A percentile compares a stretch with the other conserved stretches of the same genome.
Evolutionary conservation across 2,888 invertebrate genomes (phyloP).

Genomic region (Cantharis rustica): DNA sequence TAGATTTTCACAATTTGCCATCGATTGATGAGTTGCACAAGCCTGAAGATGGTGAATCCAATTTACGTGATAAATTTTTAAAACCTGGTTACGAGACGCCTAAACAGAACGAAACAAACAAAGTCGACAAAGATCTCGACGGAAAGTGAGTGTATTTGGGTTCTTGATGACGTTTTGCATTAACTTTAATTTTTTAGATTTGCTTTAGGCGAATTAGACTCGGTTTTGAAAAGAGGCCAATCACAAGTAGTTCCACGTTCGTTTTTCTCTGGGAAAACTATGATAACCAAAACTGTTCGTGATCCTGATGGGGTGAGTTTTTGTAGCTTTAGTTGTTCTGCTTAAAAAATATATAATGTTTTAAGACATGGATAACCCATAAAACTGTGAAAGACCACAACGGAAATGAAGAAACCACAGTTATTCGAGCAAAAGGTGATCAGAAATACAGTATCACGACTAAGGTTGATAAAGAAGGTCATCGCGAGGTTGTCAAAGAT

Average conservation of each 20-base stretch:
- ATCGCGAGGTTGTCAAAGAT: slow-evolving; percentile 48
- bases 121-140: slow-evolving; percentile 61
- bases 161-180: background rate
- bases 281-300: slow-evolving; percentile 60
- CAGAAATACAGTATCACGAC: slow-evolving; percentile 56
- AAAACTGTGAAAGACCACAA: slow-evolving; percentile 61
- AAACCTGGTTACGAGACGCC: slow-evolving; percentile 58
- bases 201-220: slow-evolving; percentile 40
- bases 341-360: slow-evolving; percentile 16
- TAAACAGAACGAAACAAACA: slow-evolving; percentile 36
- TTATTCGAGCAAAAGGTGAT: slow-evolving; percentile 53
- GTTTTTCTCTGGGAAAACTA: slow-evolving; percentile 59
- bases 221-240: slow-evolving; percentile 36
- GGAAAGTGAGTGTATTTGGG: slow-evolving; percentile 57
- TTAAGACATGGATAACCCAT: slow-evolving; percentile 60
- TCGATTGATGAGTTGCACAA: slow-evolving; percentile 5
- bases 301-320: slow-evolving; percentile 61
- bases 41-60: slow-evolving; percentile 37
- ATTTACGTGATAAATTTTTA: slow-evolving; percentile 59
- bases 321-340: background rate
- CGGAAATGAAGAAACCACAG: slow-evolving; percentile 65
- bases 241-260: slow-evolving; percentile 40
- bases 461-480: slow-evolving; percentile 53
- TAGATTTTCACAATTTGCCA: slow-evolving; percentile 15
- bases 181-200: slow-evolving; percentile 37